These are phyloP conservation scores for Pyrocephalus nanus DNA, from an alignment of 2,797 vertebrate genomes.

Conservation along the genomic window DNA sequence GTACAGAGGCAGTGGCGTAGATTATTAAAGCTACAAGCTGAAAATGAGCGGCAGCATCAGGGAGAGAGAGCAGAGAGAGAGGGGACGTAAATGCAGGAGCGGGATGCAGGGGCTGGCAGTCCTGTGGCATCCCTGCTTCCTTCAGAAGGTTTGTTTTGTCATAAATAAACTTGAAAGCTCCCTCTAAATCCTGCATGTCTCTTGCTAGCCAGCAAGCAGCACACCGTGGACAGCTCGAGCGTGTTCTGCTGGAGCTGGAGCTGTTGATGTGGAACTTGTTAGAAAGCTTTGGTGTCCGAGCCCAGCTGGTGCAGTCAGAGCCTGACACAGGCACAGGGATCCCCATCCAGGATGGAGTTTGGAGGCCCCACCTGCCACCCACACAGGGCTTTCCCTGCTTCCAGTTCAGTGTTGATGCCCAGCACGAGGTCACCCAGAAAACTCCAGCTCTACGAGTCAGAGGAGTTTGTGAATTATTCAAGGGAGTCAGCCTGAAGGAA, in stretches of 20 bases:
- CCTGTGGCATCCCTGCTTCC: neutral
- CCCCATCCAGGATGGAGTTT: neutral
- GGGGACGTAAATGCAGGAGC: neutral
- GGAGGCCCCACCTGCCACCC: neutral
- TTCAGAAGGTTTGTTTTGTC: neutral
- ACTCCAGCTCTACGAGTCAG: neutral
- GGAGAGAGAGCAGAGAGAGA: neutral
- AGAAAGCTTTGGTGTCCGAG: neutral
- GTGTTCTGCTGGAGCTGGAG: neutral
- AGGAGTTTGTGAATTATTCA: neutral
- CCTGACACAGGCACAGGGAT: fast-evolving
- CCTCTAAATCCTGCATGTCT: neutral
- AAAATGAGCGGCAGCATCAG: conserved; percentile 22
- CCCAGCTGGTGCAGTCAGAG: neutral
- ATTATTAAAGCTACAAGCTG: conserved; percentile 59
- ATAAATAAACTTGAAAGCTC: neutral
- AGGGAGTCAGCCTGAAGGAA: too few species aligned
- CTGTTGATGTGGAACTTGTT: neutral
- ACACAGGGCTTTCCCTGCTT: fast-evolving
- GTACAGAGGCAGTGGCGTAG: conserved; percentile 27
- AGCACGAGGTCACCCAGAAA: neutral
- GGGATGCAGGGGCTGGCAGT: neutral
- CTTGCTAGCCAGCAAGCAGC: neutral
- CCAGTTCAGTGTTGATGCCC: fast-evolving
- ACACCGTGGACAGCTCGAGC: fast-evolving